Conservation (phyloP, 1,140 invertebrate species). For the Trachymyrmex cornetzi region DNA sequence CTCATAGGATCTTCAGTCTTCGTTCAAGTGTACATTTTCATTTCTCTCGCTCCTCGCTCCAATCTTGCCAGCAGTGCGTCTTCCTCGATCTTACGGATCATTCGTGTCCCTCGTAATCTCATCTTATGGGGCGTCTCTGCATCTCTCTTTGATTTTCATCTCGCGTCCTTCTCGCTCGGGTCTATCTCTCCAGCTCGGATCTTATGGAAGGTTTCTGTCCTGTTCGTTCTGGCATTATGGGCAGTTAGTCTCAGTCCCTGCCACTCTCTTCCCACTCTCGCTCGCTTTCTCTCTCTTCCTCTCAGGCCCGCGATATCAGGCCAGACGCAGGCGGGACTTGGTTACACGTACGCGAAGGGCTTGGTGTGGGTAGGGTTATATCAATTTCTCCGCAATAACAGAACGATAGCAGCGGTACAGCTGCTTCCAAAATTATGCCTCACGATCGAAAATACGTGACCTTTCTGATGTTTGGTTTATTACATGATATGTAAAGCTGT, state of each 20-base stretch:
- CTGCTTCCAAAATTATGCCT: conserved; percentile 68
- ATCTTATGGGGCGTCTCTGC: conserved; percentile 62
- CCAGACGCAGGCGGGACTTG: conserved; percentile 58
- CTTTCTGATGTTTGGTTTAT: background rate
- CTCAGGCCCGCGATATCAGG: conserved; percentile 57
- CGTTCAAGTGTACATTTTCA: conserved; percentile 45
- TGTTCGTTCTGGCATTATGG: conserved; percentile 57
- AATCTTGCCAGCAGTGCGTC: conserved; percentile 34
- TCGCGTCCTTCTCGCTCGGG: conserved; percentile 39
- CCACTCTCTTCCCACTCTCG: background rate
- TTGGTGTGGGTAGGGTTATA: conserved; percentile 71
- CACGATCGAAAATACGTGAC: background rate
- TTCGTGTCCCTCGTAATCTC: conserved; percentile 68
- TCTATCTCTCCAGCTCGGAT: conserved; percentile 37
- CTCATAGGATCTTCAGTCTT: conserved; percentile 54
- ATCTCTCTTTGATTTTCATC: conserved; percentile 51
- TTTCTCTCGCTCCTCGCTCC: conserved; percentile 23
- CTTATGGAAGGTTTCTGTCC: conserved; percentile 56
- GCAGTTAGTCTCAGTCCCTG: conserved; percentile 48
- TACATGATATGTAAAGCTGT: background rate
- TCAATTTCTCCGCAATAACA: conserved; percentile 79
- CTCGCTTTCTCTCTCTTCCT: conserved; percentile 47
- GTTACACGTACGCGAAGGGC: conserved; percentile 13
- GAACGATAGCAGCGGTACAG: conserved; percentile 74
- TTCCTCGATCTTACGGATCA: conserved; percentile 36